Base-by-base conservation (phyloP, 2,888 invertebrate species). In the Eulithis testata region DNA sequence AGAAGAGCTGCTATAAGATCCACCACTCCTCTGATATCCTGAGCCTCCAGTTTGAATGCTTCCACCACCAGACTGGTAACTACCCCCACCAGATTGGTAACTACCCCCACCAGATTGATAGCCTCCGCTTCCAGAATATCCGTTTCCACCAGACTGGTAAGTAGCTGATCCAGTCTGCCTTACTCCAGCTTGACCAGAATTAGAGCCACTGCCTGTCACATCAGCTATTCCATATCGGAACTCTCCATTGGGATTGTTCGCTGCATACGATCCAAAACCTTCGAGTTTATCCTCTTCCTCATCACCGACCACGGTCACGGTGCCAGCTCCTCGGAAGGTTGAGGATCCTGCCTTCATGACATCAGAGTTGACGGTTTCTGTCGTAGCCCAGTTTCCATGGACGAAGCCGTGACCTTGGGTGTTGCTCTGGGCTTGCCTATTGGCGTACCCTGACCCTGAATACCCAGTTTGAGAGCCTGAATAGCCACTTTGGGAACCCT, bases 361-460 rank as follows among this genome's bases (percentile, higher is more conserved):
- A 11, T 93, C 89, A 43, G 88, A 78, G 71, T 93, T 93, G 4
- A 93, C 89, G 0, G 91, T 92, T 79, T 93, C 93, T 5, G 93
- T 93, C 0, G 93, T 93, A 1, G 88, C 88, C 89, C 88, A 92
- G 52, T 87, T 82, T 2, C 89, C 86, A 60, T 89, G 91, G 8
- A 90, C 84, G 63, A 91, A 91, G 2, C 81, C 85, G 75, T 85
- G 88, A 0, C 78, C 77, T 47, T 75, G 76, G 9, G 75, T 69
- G 3, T 74, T 73, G 4, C 74, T 72, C 55, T 76, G 77, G 7
- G 56, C 66, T 55, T 72, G 70, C 37, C 68, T 62, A 31, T 66
- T 71, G 6, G 54, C 60, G 9, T 58, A 51, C 12, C 67, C 65
- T 36, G 63, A 58, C 12, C 66, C 66, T 43, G 62, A 43, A 31